Evolutionary conservation across 2,113 vertebrate genomes (phyloP), one percentile per base, ranked within the genome.

Genomic region (Sinosuthora webbiana): DNA sequence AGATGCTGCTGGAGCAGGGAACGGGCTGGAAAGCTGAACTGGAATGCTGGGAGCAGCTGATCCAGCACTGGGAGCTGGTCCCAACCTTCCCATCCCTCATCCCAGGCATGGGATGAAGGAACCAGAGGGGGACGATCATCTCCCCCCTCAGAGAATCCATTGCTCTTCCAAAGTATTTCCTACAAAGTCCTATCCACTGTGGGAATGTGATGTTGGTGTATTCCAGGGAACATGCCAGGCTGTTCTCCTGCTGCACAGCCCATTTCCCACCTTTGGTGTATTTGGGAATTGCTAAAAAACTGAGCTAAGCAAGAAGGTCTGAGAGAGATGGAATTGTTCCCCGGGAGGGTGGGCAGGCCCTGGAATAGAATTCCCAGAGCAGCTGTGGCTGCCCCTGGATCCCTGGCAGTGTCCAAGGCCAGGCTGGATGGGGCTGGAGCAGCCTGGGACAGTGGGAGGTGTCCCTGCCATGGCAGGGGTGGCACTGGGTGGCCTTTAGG

Each of bases 151-250:
- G 17, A 23, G 18, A 73, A 84, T 6, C 63, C 59, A n/a, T 0
- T 31, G 56, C 50, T 28, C 7, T 3, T 25, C 45, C 27, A 20
- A n/a, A 70, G 4, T 11, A 20, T 4, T 28, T 27, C 22, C 19
- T 33, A 30, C 0, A 0, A 50, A 65, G 67, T 18, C 33, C 1
- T 1, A 2, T 2, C 6, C 50, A 28, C 30, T 6, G 31, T 13
- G 25, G 47, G 65, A 69, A 30, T 21, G 0, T 0, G 2, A 0
- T 1, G 3, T 0, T 3, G 16, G 7, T 16, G 55, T 3, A 31
- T 8, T 18, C 21, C 11, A 59, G 57, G 50, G 60, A 62, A 10
- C 11, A 20, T 35, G 13, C 22, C 39, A 4, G 44, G 55, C 59
- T 27, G 21, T 4, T 53, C 41, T 42, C 63, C 67, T 30, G 30